A percentile compares a stretch with the other conserved stretches of the same genome.
Evolutionary conservation across 2,888 invertebrate genomes (phyloP).

Genomic region (Baronia brevicornis): DNA sequence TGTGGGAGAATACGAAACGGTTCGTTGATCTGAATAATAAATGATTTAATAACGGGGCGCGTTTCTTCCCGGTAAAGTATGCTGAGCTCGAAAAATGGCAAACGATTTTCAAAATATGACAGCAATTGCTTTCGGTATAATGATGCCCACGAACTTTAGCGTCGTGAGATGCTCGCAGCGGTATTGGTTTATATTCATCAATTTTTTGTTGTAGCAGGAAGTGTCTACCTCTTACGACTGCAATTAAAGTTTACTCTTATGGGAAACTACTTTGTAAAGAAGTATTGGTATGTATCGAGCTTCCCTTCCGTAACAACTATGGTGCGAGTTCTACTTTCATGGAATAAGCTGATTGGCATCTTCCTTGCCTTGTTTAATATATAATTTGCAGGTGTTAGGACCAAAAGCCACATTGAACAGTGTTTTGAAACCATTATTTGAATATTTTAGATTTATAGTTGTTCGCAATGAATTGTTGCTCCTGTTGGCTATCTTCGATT

Average conservation of each 20-base stretch:
- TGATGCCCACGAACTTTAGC: slow-evolving; percentile 1
- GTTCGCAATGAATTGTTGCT: no score
- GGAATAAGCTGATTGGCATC: slow-evolving; percentile 6
- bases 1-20: slow-evolving; percentile 72
- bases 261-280: slow-evolving; percentile 6
- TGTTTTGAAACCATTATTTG: no score
- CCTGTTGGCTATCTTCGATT: no score
- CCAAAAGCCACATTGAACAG: no score
- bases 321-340: slow-evolving; percentile 10
- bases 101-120: slow-evolving; percentile 64
- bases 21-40: slow-evolving; percentile 73
- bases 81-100: slow-evolving; percentile 68
- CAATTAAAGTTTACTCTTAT: slow-evolving; percentile 9
- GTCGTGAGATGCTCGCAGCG: no score
- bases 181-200: no score
- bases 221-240: no score
- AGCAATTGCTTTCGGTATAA: slow-evolving; percentile 18
- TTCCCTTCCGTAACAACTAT: slow-evolving; percentile 2
- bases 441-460: no score
- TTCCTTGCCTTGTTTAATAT: not conserved
- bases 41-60: slow-evolving; percentile 73
- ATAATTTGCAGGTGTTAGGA: no score
- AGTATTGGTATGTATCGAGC: slow-evolving; percentile 9
- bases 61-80: slow-evolving; percentile 61
- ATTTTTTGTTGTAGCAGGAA: no score